A percentile compares a stretch with the other conserved stretches of the same genome.
These are phyloP conservation scores for Mesorhabditis belari DNA, from an alignment of 2,888 invertebrate species.

Conservation along the genomic window DNA sequence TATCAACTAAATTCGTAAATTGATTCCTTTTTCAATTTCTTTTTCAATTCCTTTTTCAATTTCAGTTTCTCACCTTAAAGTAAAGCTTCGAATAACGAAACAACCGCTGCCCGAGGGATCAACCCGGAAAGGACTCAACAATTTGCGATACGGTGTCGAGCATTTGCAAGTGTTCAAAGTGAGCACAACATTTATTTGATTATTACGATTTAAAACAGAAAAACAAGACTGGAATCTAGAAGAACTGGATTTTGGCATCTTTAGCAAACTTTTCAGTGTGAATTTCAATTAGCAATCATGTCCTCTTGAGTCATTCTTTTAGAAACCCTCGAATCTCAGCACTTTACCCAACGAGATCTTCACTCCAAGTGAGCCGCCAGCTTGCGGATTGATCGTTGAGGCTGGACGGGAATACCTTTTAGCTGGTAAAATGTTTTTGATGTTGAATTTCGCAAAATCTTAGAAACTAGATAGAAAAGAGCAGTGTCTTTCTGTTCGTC, in stretches of 20 bases:
- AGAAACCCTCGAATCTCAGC: conserved; percentile 34
- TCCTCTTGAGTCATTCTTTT: neutral
- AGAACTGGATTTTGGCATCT: neutral
- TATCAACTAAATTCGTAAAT: no score
- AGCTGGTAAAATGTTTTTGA: conserved; percentile 23
- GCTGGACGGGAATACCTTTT: conserved; percentile 46
- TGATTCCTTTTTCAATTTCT: no score
- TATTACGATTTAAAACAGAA: neutral
- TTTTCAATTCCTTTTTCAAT: no score
- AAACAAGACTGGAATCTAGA: no score
- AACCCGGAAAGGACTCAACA: conserved; percentile 34
- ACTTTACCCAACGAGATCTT: conserved; percentile 39
- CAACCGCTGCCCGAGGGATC: conserved; percentile 32
- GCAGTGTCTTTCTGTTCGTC: no score
- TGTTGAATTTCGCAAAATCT: neutral
- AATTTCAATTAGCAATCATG: neutral
- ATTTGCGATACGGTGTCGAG: conserved; percentile 42
- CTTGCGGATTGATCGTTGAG: conserved; percentile 44
- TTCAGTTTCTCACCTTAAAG: conserved; percentile 44
- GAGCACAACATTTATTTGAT: neutral
- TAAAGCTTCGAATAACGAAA: conserved; percentile 32
- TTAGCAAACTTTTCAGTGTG: neutral
- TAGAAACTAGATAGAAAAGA: neutral
- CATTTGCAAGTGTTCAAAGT: conserved; percentile 44
- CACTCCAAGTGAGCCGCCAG: conserved; percentile 45